These are phyloP conservation scores for Allophyes oxyacanthae DNA, from an alignment of 2,888 invertebrate species.

Conservation along the genomic window DNA sequence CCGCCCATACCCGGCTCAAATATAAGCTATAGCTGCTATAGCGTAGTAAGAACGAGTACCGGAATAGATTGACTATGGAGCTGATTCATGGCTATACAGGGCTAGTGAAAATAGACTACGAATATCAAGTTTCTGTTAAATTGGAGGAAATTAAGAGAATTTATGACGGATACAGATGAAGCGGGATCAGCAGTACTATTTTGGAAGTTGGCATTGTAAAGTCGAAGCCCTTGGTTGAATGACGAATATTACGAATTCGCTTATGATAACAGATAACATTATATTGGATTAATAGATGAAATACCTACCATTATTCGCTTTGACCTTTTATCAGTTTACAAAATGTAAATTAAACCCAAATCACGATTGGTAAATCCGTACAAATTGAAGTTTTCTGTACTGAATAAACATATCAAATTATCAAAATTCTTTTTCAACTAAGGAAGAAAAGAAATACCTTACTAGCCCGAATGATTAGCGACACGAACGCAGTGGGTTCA, in stretches of 20 bases:
- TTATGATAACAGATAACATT: too few species aligned
- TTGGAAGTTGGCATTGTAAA: constrained; percentile 1
- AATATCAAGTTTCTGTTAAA: constrained; percentile 35
- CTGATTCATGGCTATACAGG: constrained; percentile 27
- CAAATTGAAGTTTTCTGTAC: too few species aligned
- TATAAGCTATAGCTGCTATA: constrained; percentile 7
- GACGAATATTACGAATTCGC: too few species aligned
- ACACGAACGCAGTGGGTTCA: constrained; percentile 55
- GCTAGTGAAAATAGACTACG: constrained; percentile 29
- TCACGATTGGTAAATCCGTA: constrained; percentile 17
- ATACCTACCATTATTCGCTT: too few species aligned
- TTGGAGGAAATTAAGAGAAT: constrained; percentile 24
- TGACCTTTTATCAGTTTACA: background rate
- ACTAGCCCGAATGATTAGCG: constrained; percentile 50
- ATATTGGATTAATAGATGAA: too few species aligned
- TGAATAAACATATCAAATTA: constrained; percentile 34
- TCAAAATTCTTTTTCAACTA: constrained; percentile 21
- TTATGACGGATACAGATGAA: constrained; percentile 31
- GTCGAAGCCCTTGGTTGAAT: background rate
- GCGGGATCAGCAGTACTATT: constrained; percentile 15
- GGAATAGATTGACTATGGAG: constrained; percentile 7
- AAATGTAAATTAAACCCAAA: background rate
- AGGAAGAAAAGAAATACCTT: constrained; percentile 24
- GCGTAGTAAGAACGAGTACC: background rate
- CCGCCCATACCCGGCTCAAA: constrained; percentile 3